Conservation (phyloP, 2,113 vertebrate species). For the Mugil cephalus region DNA sequence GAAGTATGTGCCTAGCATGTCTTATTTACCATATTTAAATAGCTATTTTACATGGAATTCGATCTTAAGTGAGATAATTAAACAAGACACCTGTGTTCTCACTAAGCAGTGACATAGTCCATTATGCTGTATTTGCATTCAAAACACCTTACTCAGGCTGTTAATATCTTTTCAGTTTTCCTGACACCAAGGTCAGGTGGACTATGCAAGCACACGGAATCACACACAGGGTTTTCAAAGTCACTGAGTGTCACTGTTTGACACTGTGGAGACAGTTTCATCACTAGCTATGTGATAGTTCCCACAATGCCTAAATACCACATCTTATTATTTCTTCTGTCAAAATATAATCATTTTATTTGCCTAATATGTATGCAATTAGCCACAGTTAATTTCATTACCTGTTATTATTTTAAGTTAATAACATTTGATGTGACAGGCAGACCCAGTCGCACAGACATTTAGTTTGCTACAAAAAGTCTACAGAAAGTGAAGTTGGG, state of each 20-base stretch:
- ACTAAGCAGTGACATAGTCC: neutral
- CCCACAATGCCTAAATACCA: too few species aligned
- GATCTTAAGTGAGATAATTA: neutral
- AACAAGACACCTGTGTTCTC: neutral
- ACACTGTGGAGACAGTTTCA: neutral
- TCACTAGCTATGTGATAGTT: neutral
- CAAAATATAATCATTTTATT: too few species aligned
- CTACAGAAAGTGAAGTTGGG: too few species aligned
- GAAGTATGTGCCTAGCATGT: neutral
- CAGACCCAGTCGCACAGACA: too few species aligned
- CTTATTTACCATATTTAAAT: neutral
- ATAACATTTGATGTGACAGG: too few species aligned
- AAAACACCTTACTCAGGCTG: neutral
- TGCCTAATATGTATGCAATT: too few species aligned
- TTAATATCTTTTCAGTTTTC: neutral
- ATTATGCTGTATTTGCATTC: neutral
- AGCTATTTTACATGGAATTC: neutral
- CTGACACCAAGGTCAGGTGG: neutral
- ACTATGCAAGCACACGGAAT: neutral
- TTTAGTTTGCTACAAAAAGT: too few species aligned
- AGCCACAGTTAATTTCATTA: too few species aligned
- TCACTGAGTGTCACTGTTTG: too few species aligned
- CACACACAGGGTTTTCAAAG: too few species aligned
- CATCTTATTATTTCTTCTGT: too few species aligned
- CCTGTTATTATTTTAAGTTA: too few species aligned